Evolutionary conservation across 2,888 invertebrate species (phyloP).

Genomic region (Drosophila imparisetae): DNA sequence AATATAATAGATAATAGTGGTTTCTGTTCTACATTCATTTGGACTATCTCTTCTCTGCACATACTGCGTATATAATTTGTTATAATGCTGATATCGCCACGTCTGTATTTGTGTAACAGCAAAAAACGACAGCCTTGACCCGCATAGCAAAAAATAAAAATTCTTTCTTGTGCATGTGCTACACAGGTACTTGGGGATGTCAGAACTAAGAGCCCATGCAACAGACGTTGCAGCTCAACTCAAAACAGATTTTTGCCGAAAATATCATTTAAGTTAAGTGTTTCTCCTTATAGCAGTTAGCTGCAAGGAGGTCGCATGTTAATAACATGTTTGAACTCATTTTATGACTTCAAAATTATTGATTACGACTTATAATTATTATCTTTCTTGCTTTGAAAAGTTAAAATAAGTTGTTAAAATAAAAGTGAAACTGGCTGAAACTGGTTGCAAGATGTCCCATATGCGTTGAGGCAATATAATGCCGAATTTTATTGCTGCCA

Average conservation of each 20-base stretch:
- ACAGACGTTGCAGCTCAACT: conserved; percentile 22
- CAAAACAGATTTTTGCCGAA: conserved; percentile 21
- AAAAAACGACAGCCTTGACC: conserved; percentile 63
- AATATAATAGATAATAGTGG: neutral
- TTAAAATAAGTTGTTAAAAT: neutral
- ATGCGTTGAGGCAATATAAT: neutral
- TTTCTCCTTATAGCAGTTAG: conserved; percentile 14
- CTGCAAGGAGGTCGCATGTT: neutral
- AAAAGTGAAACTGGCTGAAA: neutral
- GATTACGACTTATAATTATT: neutral
- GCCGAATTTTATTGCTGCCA: neutral
- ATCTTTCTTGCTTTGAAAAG: neutral
- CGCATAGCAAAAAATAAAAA: conserved; percentile 11
- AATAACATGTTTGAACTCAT: neutral
- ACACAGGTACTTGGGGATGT: conserved; percentile 44
- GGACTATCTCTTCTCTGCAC: conserved; percentile 10
- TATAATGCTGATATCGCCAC: conserved; percentile 27
- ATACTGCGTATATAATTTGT: conserved; percentile 27
- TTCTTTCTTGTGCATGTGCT: conserved; percentile 2
- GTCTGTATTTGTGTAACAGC: conserved; percentile 27
- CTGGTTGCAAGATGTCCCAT: neutral
- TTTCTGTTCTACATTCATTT: conserved; percentile 4
- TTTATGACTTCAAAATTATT: no score
- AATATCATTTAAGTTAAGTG: conserved; percentile 63
- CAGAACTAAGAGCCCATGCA: conserved; percentile 26